Base-by-base conservation (phyloP, 64 coral and sea anemone species). In the Anthopleura sola region DNA sequence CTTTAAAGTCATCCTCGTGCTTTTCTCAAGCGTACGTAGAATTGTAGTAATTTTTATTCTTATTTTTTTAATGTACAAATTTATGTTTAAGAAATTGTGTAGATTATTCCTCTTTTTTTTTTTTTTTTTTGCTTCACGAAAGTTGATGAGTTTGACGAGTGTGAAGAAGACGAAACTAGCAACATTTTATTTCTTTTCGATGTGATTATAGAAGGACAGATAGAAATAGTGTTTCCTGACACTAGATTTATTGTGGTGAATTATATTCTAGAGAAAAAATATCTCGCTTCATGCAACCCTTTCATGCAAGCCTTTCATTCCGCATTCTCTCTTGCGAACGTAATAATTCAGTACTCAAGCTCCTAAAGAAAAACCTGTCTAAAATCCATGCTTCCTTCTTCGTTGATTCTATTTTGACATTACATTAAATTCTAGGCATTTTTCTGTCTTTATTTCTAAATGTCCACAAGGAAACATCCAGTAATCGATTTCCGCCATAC, bases 21-120 rank as follows among this genome's bases (percentile, higher is more conserved):
- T 48, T 18, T 33, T 79, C 38, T 16, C 76, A 79, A 79, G 39
- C 12, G 76, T 79, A 79, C 16, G 76, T 79, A 79, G 34, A 71
- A 0, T 5, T 36, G 9, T 56, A 18, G 55, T 7, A 4, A 23
- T n/a, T 1, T 62, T 5, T 62, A n/a, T 24, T n/a, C 3, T 5
- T 62, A n/a, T 24, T n/a, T 8, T 34, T 69, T 69, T 69, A 69
- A 36, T 33, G 66, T 69, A 69, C 66, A 69, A 69, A 3, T 71
- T 34, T 3, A 32, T 71, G 3, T 71, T 32, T 12, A 34, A 71
- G 0, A 26, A 69, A n/a, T 62, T n/a, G 20, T 62, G 6, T 9
- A 62, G 50, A 53, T 53, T 48, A 48, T 48, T 48, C 11, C 14
- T 12, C 14, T 15, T 15, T 2, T 53, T 13, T 53, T 0, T 53